Conservation (phyloP, 2,113 vertebrate genomes). For the Piaya cayana region DNA sequence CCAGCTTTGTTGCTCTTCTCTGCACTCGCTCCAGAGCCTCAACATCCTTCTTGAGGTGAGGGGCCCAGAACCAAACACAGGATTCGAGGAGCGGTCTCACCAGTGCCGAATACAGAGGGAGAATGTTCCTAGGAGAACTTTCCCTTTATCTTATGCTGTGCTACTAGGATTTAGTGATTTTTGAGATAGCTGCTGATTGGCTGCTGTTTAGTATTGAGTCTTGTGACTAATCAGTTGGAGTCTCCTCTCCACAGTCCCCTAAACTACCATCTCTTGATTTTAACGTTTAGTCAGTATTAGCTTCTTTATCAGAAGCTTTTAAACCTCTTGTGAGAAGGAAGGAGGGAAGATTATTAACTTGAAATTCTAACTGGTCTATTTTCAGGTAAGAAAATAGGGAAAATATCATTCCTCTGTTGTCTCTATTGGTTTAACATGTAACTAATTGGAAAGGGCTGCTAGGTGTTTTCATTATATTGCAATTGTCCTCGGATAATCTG, state of each 20-base stretch:
- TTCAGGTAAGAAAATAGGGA: background rate
- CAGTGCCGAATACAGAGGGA: no score
- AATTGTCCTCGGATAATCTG: background rate
- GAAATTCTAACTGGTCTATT: background rate
- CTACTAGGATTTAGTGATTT: background rate
- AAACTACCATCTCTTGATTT: background rate
- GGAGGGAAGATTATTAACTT: background rate
- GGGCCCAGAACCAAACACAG: no score
- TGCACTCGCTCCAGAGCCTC: no score
- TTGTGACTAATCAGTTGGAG: background rate
- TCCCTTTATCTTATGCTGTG: accelerated
- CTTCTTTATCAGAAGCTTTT: background rate
- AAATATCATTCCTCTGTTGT: background rate
- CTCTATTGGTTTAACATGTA: background rate
- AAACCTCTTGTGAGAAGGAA: background rate
- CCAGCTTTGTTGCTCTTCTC: no score
- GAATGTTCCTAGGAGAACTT: background rate
- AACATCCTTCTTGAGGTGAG: no score
- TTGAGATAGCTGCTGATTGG: background rate
- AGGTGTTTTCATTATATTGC: background rate
- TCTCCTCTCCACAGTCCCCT: background rate
- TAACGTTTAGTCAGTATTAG: background rate
- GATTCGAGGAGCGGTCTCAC: no score
- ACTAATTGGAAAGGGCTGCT: background rate
- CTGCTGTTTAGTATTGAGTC: background rate